A percentile compares a stretch with the other conserved stretches of the same genome.
Evolutionary conservation across 2,888 invertebrate species (phyloP).

Genomic region (Danaus chrysippus): DNA sequence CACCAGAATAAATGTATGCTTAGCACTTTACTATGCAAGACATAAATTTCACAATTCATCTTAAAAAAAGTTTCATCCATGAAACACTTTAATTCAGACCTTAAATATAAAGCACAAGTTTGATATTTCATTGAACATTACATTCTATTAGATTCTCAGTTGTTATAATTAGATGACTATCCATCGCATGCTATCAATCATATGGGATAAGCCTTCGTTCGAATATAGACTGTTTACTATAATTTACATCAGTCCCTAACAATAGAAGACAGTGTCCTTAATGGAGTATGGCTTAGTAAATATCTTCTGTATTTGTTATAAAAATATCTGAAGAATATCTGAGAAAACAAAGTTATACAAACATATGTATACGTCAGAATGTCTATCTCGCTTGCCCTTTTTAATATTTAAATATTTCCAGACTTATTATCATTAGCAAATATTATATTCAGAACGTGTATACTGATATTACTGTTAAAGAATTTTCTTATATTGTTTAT

Average conservation of each 20-base stretch:
- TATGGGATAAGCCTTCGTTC: constrained; percentile 33
- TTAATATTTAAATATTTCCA: too few species aligned
- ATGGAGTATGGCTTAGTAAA: background rate
- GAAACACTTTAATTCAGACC: constrained; percentile 1
- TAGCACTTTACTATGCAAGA: too few species aligned
- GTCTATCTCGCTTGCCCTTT: too few species aligned
- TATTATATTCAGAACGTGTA: too few species aligned
- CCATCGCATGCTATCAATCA: constrained; percentile 54
- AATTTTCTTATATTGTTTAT: too few species aligned
- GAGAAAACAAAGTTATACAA: too few species aligned
- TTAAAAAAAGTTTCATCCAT: background rate
- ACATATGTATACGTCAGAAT: too few species aligned
- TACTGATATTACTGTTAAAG: too few species aligned
- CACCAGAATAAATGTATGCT: too few species aligned
- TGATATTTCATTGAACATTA: constrained; percentile 9
- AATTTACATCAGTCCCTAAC: constrained; percentile 1
- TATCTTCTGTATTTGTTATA: background rate
- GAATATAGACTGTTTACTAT: constrained; percentile 10
- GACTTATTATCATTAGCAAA: too few species aligned
- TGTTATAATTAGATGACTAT: constrained; percentile 38
- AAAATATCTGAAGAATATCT: too few species aligned
- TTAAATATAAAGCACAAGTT: background rate
- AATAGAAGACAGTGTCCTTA: background rate
- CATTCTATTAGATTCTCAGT: constrained; percentile 20
- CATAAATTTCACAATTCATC: too few species aligned